A percentile compares a stretch with the other conserved stretches of the same genome.
Evolutionary conservation across 2,888 invertebrate genomes (phyloP).

Genomic region (Dryadula phaetusa): DNA sequence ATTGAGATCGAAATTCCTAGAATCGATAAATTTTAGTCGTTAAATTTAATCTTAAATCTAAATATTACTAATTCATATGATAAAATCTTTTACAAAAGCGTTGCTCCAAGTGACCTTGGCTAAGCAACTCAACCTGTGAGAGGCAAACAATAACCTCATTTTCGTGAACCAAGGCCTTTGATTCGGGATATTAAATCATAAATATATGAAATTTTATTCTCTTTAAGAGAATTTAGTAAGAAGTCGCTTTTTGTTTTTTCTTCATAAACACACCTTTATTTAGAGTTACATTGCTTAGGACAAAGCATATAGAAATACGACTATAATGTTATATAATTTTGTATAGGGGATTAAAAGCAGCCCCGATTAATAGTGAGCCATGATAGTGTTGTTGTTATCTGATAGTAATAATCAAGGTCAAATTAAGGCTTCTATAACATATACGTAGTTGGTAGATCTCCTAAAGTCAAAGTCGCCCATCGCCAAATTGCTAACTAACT

Average conservation of each 20-base stretch:
- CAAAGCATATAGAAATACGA: too few species aligned
- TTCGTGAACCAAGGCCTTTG: conserved; percentile 38
- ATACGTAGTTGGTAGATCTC: not conserved
- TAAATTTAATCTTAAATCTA: not conserved
- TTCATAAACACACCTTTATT: too few species aligned
- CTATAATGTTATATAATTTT: too few species aligned
- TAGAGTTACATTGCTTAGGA: too few species aligned
- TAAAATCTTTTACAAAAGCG: conserved; percentile 5
- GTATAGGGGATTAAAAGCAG: not conserved
- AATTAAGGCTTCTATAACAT: not conserved
- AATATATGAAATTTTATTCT: conserved; percentile 5
- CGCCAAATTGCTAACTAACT: too few species aligned
- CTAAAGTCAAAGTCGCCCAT: not conserved
- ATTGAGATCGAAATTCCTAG: not conserved
- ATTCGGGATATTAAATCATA: conserved; percentile 30
- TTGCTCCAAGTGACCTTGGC: conserved; percentile 31
- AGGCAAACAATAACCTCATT: conserved; percentile 38
- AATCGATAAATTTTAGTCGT: not conserved
- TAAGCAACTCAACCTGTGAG: conserved; percentile 32
- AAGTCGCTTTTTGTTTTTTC: too few species aligned
- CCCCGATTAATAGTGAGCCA: not conserved
- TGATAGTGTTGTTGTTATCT: not conserved
- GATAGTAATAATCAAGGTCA: conserved; percentile 6
- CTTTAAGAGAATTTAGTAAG: too few species aligned
- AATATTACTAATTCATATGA: not conserved